Base-by-base conservation (phyloP, 2,797 vertebrate species). In the Carduelis carduelis region DNA sequence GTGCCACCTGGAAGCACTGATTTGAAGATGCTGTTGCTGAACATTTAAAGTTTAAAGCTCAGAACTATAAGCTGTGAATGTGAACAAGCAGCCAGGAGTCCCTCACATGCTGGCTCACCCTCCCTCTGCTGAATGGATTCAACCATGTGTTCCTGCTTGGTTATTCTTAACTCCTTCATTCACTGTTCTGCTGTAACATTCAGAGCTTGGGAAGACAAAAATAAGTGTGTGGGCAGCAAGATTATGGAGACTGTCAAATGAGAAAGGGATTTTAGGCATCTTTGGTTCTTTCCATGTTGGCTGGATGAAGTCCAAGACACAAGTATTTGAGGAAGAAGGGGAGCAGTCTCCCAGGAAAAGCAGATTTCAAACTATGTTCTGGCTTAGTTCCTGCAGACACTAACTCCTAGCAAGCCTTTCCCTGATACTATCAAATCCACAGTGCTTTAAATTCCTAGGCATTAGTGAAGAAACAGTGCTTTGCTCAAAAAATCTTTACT, bases 251-350 rank as follows among this genome's bases (percentile, higher is more conserved):
- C 90, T 93, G 85, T 71, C 91, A 80, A 65, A 65, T 11, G 21
- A 91, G 89, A 74, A 87, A 53, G 9, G 71, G 64, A 74, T 79
- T 72, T 90, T 63, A 84, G 53, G 66, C 83, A 68, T 66, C 85
- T 87, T n/a, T 89, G 81, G 43, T 81, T 92, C 79, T 84, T 46
- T 93, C 83, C 57, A 37, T 59, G 83, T 9, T 74, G 86, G 76
- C 55, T 91, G 94, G 92, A 86, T 82, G 74, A 86, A 87, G 88
- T 74, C 89, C 91, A 93, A 86, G 91, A 86, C 70, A 68, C 39
- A 81, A 82, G 63, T 34, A 82, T 76, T 57, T 61, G 66, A 93
- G 77, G 76, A 85, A 90, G 89, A 19, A 71, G 94, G 69, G 92
- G 89, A 93, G 65, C 28, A 71, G 74, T 37, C 77, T 88, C 89